A percentile compares a stretch with the other conserved stretches of the same genome.
Conservation (phyloP, 2,797 vertebrate genomes). For the Eutrigla gurnardus region DNA sequence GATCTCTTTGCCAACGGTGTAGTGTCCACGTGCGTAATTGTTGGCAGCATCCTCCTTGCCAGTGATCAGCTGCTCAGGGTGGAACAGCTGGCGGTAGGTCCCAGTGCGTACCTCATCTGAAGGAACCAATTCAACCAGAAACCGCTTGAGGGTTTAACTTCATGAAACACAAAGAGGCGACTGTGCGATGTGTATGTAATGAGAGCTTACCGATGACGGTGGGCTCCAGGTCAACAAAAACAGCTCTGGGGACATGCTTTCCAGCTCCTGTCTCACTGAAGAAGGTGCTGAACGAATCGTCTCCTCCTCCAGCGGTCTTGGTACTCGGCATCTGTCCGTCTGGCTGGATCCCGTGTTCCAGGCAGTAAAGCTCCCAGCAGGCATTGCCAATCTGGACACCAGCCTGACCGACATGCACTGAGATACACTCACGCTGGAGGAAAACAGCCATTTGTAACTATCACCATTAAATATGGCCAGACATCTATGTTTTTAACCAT, state of each 20-base stretch:
- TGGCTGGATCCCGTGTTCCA: conserved; percentile 9
- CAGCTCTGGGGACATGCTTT: conserved; percentile 3
- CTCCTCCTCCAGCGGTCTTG: neutral
- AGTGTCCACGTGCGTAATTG: conserved; percentile 7
- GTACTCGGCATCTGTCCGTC: neutral
- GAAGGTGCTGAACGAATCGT: conserved; percentile 9
- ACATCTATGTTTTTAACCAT: neutral
- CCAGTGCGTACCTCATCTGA: conserved; percentile 9
- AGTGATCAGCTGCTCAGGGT: conserved; percentile 14
- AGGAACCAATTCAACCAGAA: neutral
- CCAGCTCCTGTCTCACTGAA: conserved; percentile 15
- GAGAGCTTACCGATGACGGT: neutral
- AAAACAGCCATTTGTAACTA: no score
- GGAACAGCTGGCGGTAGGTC: conserved; percentile 7
- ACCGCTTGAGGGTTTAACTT: neutral
- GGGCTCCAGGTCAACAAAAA: conserved; percentile 9
- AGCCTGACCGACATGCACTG: conserved; percentile 6
- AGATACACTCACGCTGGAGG: conserved; percentile 13
- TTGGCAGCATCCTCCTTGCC: conserved; percentile 15
- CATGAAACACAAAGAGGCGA: neutral
- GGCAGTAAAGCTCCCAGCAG: conserved; percentile 23
- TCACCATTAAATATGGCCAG: neutral
- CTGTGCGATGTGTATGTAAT: neutral
- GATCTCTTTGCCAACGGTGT: conserved; percentile 13
- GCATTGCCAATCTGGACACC: conserved; percentile 17